phyloP scores from a whole-genome alignment of 2,888 invertebrate species.

The Acronicta leporina region DNA sequence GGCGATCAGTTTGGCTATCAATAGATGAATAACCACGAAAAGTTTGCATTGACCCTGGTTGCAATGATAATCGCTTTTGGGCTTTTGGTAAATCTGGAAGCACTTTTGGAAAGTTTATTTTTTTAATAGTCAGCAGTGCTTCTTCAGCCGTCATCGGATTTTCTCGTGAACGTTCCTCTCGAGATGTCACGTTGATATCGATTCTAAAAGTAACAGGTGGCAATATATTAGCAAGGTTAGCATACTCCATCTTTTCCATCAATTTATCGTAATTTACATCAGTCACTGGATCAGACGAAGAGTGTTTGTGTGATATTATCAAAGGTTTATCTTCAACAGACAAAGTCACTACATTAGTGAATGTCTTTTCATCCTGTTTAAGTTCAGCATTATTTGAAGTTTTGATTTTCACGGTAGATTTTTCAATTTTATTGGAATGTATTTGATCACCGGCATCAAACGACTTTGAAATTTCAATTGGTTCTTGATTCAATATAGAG shows the following conservation, averaged over 20 bases:
- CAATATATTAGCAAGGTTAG: constrained; percentile 71
- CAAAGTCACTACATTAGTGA: constrained; percentile 79
- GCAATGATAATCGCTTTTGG: constrained; percentile 91
- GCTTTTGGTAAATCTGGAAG: constrained; percentile 92
- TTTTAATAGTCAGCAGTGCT: constrained; percentile 92
- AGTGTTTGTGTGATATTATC: constrained; percentile 90
- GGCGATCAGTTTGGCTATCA: constrained; percentile 74
- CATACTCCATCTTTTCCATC: constrained; percentile 70
- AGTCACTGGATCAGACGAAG: constrained; percentile 91
- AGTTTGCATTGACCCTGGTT: constrained; percentile 85
- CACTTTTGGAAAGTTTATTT: constrained; percentile 95
- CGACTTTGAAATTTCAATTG: constrained; percentile 93
- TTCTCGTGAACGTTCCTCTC: constrained; percentile 85
- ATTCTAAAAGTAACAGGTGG: constrained; percentile 85
- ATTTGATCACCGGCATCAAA: constrained; percentile 80
- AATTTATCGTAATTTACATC: constrained; percentile 86
- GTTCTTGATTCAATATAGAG: constrained; percentile 93
- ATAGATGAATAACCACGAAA: constrained; percentile 71
- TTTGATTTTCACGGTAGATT: constrained; percentile 81
- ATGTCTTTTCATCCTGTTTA: constrained; percentile 66
- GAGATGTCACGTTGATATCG: constrained; percentile 93
- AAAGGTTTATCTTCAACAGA: constrained; percentile 75
- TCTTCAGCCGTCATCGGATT: constrained; percentile 91
- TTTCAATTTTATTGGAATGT: constrained; percentile 78
- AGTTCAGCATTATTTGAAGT: constrained; percentile 37